Evolutionary conservation across 2,888 invertebrate species (phyloP).

Genomic region (Onthophagus sagittarius): DNA sequence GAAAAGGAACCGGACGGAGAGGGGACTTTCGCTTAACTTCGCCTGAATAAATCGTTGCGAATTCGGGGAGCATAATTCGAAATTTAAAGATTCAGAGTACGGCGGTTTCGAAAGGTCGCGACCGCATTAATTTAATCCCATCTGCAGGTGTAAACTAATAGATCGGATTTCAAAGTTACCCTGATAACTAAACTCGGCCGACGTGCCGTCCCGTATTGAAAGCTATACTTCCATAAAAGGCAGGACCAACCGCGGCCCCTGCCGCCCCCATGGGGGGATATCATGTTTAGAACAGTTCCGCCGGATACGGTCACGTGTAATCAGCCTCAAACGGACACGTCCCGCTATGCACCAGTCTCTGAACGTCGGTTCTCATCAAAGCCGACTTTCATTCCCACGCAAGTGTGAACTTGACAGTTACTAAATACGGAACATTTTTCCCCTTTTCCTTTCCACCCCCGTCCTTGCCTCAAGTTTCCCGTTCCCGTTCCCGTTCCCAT

Average conservation of each 20-base stretch:
- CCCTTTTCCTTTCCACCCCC: too few species aligned
- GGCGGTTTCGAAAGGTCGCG: not conserved
- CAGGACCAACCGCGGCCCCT: not conserved
- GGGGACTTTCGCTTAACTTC: conserved; percentile 4
- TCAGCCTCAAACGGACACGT: not conserved
- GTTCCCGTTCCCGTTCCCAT: too few species aligned
- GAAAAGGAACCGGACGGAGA: not conserved
- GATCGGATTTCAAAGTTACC: conserved; percentile 11
- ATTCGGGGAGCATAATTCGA: not conserved
- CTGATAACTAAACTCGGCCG: conserved; percentile 3
- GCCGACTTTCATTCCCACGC: not conserved
- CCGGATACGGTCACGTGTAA: not conserved
- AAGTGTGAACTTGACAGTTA: not conserved
- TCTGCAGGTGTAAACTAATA: conserved; percentile 7
- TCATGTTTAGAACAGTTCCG: not conserved
- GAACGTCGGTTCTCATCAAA: not conserved
- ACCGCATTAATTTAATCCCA: conserved; percentile 6
- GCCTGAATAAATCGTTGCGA: not conserved
- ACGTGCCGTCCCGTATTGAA: conserved; percentile 1
- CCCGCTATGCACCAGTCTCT: not conserved
- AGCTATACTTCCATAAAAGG: not conserved
- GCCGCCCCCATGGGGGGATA: not conserved
- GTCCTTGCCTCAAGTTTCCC: too few species aligned
- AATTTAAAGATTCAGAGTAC: not conserved
- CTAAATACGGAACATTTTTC: not conserved